phyloP scores from a whole-genome alignment of 2,888 invertebrate genomes.

The Craniophora ligustri region DNA sequence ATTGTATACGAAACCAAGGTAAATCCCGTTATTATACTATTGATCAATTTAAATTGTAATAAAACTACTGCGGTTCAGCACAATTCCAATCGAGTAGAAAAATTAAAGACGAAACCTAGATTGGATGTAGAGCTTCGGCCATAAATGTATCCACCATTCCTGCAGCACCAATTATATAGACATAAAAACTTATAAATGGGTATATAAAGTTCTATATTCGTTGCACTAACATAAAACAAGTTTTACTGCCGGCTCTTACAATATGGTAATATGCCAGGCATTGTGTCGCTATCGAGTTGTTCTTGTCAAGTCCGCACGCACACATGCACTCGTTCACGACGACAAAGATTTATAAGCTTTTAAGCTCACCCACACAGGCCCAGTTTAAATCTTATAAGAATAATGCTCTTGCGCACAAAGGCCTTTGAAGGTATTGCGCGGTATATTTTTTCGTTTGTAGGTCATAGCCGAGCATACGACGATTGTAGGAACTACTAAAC shows the following conservation, averaged over 20 bases:
- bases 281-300: constrained; percentile 75
- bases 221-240: constrained; percentile 48
- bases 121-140: constrained; percentile 6
- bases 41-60: constrained; percentile 21
- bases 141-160: constrained; percentile 34
- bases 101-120: constrained; percentile 10
- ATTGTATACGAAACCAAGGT: constrained; percentile 45
- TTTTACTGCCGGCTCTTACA: constrained; percentile 54
- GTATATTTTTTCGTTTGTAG: constrained; percentile 81
- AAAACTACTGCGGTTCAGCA: constrained; percentile 19
- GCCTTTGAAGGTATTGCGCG: constrained; percentile 49
- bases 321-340: constrained; percentile 56
- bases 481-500: constrained; percentile 58
- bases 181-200: constrained; percentile 14
- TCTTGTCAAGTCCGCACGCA: constrained; percentile 71
- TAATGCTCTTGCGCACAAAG: constrained; percentile 64
- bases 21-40: constrained; percentile 48
- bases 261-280: constrained; percentile 73
- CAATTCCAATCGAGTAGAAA: constrained; percentile 24
- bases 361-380: constrained; percentile 73
- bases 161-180: constrained; percentile 16
- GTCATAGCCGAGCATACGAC: constrained; percentile 66
- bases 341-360: constrained; percentile 80
- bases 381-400: constrained; percentile 54
- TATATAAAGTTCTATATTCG: constrained; percentile 26